Evolutionary conservation across 2,113 vertebrate species (phyloP).

Genomic region (Gadus chalcogrammus): DNA sequence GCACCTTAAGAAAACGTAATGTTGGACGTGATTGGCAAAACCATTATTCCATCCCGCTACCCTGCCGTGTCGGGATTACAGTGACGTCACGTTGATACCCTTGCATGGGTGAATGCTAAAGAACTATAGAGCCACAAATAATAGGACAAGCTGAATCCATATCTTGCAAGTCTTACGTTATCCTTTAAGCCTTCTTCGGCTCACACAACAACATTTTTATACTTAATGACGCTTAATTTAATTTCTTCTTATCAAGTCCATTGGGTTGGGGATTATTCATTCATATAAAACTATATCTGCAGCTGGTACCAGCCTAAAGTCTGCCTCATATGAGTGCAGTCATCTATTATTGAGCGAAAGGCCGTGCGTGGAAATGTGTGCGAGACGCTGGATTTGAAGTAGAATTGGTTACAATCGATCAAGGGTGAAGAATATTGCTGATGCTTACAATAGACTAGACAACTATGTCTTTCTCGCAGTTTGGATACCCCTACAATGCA

Average conservation of each 20-base stretch:
- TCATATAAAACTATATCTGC: slow-evolving; percentile 75
- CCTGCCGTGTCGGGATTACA: slow-evolving; percentile 86
- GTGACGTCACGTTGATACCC: slow-evolving; percentile 94
- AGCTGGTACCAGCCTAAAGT: slow-evolving; percentile 72
- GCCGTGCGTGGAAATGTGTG: slow-evolving; percentile 84
- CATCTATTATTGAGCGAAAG: slow-evolving; percentile 86
- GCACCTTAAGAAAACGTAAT: slow-evolving; percentile 76
- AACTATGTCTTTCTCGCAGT: slow-evolving; percentile 96
- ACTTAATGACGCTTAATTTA: slow-evolving; percentile 77
- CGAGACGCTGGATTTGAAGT: slow-evolving; percentile 82
- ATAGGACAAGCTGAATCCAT: slow-evolving; percentile 84
- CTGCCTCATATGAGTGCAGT: slow-evolving; percentile 82
- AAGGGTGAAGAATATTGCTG: slow-evolving; percentile 84
- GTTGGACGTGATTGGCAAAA: slow-evolving; percentile 82
- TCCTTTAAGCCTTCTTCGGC: slow-evolving; percentile 84
- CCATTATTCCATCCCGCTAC: slow-evolving; percentile 79
- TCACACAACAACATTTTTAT: slow-evolving; percentile 71
- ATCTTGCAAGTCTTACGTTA: slow-evolving; percentile 84
- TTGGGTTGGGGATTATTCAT: slow-evolving; percentile 75
- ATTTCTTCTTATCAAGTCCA: slow-evolving; percentile 77
- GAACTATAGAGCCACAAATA: slow-evolving; percentile 90
- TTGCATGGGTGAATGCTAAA: slow-evolving; percentile 88
- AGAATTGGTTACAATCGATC: slow-evolving; percentile 87
- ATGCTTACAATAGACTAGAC: slow-evolving; percentile 83
- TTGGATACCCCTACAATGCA: slow-evolving; percentile 94